These are phyloP conservation scores for Melangyna quadrimaculata DNA, from an alignment of 2,888 invertebrate species.

Conservation along the genomic window DNA sequence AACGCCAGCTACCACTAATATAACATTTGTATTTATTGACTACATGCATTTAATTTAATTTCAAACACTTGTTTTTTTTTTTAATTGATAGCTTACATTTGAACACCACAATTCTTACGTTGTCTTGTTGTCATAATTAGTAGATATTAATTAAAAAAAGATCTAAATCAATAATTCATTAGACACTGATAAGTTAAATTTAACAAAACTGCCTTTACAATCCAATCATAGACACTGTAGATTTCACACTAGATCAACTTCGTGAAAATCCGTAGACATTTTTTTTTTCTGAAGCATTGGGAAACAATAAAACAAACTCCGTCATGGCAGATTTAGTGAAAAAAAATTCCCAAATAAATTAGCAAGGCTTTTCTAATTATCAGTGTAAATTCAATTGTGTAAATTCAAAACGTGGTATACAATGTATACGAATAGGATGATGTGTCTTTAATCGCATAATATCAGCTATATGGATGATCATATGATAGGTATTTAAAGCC, in stretches of 20 bases:
- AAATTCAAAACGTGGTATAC: not conserved
- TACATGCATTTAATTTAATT: not conserved
- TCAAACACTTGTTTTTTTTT: not conserved
- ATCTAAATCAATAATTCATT: conserved; percentile 10
- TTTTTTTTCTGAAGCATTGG: conserved; percentile 13
- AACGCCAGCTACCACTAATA: too few relatives aligned
- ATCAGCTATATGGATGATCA: not conserved
- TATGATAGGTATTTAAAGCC: not conserved
- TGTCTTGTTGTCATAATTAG: conserved; percentile 37
- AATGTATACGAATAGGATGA: not conserved
- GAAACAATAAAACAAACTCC: conserved; percentile 28
- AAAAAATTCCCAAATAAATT: conserved; percentile 67
- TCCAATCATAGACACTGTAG: conserved; percentile 34
- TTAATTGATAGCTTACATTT: conserved; percentile 36
- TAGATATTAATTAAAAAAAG: not conserved
- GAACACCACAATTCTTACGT: conserved; percentile 26
- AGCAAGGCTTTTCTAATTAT: conserved; percentile 60
- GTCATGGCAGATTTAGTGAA: conserved; percentile 44
- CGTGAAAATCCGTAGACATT: conserved; percentile 3
- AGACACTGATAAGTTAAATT: not conserved
- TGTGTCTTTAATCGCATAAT: not conserved
- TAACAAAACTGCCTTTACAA: conserved; percentile 1
- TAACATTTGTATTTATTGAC: not conserved
- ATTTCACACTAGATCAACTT: conserved; percentile 39
- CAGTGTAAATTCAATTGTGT: conserved; percentile 43